These are phyloP conservation scores for Pterostichus madidus DNA, from an alignment of 2,888 invertebrate genomes.

Conservation along the genomic window DNA sequence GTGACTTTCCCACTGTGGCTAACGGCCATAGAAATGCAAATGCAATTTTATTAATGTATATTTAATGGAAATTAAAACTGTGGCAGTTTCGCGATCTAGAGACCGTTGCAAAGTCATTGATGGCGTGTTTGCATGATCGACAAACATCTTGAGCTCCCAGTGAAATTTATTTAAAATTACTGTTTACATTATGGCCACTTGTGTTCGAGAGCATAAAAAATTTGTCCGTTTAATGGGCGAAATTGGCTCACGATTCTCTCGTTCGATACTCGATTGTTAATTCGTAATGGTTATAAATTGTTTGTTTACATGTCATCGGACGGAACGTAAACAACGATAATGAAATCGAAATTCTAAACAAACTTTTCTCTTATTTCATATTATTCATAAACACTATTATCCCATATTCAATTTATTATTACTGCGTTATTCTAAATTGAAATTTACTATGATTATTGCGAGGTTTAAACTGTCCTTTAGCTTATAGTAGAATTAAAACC, in stretches of 20 bases:
- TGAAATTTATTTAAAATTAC: slow-evolving; percentile 66
- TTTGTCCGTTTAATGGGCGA: slow-evolving; percentile 57
- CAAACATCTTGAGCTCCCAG: slow-evolving; percentile 43
- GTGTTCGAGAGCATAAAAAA: slow-evolving; percentile 56
- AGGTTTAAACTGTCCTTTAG: no score
- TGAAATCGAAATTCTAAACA: slow-evolving; percentile 22
- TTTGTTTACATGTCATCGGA: slow-evolving; percentile 60
- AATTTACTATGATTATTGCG: no score
- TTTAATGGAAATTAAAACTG: slow-evolving; percentile 64
- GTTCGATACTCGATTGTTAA: slow-evolving; percentile 28
- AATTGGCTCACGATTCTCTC: slow-evolving; percentile 40
- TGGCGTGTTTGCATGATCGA: slow-evolving; percentile 63
- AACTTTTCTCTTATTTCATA: not conserved
- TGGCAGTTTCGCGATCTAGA: slow-evolving; percentile 40
- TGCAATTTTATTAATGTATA: slow-evolving; percentile 67
- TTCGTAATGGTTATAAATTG: slow-evolving; percentile 57
- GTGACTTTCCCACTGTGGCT: no score
- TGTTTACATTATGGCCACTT: slow-evolving; percentile 63
- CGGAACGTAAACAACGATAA: slow-evolving; percentile 10
- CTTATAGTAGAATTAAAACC: no score
- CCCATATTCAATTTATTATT: no score
- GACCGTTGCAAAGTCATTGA: slow-evolving; percentile 46
- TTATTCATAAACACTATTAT: no score
- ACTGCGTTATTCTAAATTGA: no score
- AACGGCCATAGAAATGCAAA: slow-evolving; percentile 46